Evolutionary conservation across 2,113 vertebrate genomes (phyloP).

Genomic region (Puntigrus tetrazona): DNA sequence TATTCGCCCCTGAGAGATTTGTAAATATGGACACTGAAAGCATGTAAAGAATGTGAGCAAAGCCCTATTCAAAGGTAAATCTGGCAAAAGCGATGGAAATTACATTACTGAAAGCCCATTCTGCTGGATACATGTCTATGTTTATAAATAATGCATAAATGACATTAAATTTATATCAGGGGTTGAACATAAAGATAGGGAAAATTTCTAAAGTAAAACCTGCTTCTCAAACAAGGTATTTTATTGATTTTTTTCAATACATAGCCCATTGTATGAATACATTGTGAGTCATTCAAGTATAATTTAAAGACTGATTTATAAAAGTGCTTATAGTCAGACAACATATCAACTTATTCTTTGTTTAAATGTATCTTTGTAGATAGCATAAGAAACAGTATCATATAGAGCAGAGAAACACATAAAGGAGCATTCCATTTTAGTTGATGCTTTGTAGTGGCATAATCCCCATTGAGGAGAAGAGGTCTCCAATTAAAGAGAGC

Average conservation of each 20-base stretch:
- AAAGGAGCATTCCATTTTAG: conserved; percentile 47
- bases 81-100: not conserved
- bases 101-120: not conserved
- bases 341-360: not conserved
- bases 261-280: not conserved
- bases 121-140: not conserved
- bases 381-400: not conserved
- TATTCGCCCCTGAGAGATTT: not conserved
- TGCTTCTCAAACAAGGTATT: not conserved
- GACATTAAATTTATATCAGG: too few relatives aligned
- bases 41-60: not conserved
- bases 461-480: conserved; percentile 65
- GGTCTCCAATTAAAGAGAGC: conserved; percentile 31
- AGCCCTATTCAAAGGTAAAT: not conserved
- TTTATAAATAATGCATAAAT: too few relatives aligned
- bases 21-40: too few relatives aligned
- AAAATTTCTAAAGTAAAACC: not conserved
- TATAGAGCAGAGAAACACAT: not conserved
- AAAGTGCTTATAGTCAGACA: not conserved
- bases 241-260: not conserved
- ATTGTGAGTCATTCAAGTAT: not conserved
- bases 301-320: not conserved
- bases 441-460: conserved; percentile 60
- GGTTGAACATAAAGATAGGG: too few relatives aligned
- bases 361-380: not conserved